These are phyloP conservation scores for Gouania willdenowi DNA, from an alignment of 2,797 vertebrate genomes.

Conservation along the genomic window DNA sequence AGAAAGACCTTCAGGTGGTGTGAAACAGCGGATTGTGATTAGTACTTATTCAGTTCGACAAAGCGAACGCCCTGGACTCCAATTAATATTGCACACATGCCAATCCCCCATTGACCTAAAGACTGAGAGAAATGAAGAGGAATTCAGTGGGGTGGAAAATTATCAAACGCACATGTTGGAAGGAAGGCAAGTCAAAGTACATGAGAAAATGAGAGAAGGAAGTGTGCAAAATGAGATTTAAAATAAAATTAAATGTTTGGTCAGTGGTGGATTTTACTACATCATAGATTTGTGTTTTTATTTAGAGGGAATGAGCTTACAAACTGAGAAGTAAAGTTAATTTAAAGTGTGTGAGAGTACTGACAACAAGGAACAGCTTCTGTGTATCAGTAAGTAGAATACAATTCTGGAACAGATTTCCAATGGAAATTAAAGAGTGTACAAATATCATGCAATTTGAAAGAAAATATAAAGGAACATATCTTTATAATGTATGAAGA, in stretches of 20 bases:
- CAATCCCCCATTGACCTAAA: constrained; percentile 21
- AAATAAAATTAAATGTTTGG: background rate
- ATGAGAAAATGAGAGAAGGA: background rate
- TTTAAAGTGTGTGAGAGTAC: no score
- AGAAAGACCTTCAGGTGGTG: constrained; percentile 1
- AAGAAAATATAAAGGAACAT: no score
- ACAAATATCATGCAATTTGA: no score
- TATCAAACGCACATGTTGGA: constrained; percentile 39
- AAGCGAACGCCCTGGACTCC: constrained; percentile 29
- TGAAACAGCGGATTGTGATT: constrained; percentile 21
- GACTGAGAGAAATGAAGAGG: constrained; percentile 33
- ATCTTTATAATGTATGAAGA: no score
- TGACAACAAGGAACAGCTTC: no score
- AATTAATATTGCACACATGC: constrained; percentile 43
- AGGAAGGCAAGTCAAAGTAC: constrained; percentile 21
- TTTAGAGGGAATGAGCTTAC: no score
- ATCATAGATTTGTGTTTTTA: background rate
- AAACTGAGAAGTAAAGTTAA: no score
- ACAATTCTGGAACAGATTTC: no score
- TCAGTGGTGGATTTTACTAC: no score
- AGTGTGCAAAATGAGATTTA: background rate
- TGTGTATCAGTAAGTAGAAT: no score
- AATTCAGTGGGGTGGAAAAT: constrained; percentile 51
- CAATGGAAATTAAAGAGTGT: no score
- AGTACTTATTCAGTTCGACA: constrained; percentile 14